phyloP scores from a whole-genome alignment of 2,888 invertebrate species.

The Nineta flava region DNA sequence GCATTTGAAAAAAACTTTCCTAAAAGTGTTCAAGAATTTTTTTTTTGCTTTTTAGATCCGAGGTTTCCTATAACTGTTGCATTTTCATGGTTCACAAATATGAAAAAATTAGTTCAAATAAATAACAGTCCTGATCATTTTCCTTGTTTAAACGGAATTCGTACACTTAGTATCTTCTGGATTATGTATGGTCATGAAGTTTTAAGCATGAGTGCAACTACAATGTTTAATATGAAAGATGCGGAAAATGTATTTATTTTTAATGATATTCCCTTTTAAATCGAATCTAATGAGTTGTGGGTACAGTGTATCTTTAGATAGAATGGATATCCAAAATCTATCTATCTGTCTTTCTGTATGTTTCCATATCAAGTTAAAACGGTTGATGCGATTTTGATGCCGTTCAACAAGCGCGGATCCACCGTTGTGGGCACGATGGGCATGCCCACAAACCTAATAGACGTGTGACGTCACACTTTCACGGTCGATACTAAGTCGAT shows the following conservation, averaged over 20 bases:
- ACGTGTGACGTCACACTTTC: too few relatives aligned
- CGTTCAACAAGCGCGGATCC: too few relatives aligned
- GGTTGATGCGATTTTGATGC: too few relatives aligned
- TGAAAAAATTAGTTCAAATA: neutral
- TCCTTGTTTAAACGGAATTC: slow-evolving; percentile 11
- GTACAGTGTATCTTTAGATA: too few relatives aligned
- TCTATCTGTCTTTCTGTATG: too few relatives aligned
- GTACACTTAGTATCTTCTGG: slow-evolving; percentile 11
- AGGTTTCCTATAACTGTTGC: neutral
- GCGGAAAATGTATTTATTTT: slow-evolving; percentile 16
- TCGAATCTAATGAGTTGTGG: too few relatives aligned
- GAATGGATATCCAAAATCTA: too few relatives aligned
- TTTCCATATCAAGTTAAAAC: too few relatives aligned
- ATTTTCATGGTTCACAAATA: neutral
- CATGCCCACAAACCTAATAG: too few relatives aligned
- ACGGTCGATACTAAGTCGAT: too few relatives aligned
- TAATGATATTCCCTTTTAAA: neutral
- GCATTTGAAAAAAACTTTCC: neutral
- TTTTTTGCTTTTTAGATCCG: neutral
- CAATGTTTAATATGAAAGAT: slow-evolving; percentile 16
- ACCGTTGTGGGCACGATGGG: too few relatives aligned
- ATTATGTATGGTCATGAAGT: slow-evolving; percentile 22
- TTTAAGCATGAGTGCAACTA: slow-evolving; percentile 11
- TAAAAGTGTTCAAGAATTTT: neutral
- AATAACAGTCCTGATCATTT: neutral